Percentiles rank a stretch among this genome's conserved stretches.
These are phyloP conservation scores for Maccullochella peelii DNA, from an alignment of 2,113 vertebrate genomes.

Conservation along the genomic window DNA sequence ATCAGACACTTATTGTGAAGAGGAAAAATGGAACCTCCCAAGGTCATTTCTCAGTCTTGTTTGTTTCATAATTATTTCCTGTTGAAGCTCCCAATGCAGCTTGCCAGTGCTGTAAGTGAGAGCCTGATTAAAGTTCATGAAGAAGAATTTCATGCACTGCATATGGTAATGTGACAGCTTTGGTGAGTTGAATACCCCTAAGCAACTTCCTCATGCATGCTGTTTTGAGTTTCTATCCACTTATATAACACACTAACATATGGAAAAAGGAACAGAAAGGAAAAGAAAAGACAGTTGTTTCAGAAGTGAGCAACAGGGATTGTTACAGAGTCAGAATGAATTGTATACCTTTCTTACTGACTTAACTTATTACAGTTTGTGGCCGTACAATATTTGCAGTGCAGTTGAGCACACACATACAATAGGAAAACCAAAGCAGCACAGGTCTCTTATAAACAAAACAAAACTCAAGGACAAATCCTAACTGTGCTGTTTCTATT, in stretches of 20 bases:
- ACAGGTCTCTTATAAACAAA: not conserved
- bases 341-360: not conserved
- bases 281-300: not conserved
- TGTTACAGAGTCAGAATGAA: not conserved
- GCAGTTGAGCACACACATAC: not conserved
- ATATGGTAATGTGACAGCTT: constrained; percentile 47
- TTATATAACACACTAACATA: constrained; percentile 22
- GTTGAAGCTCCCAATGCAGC: constrained; percentile 35
- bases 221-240: constrained; percentile 37
- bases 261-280: constrained; percentile 6
- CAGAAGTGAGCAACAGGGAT: constrained; percentile 9
- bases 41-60: constrained; percentile 42
- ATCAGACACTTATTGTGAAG: constrained; percentile 33
- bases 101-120: constrained; percentile 33
- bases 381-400: not conserved
- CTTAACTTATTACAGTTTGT: not conserved
- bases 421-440: not conserved
- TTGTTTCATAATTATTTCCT: constrained; percentile 41
- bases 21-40: constrained; percentile 39
- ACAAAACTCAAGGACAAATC: not conserved
- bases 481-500: not conserved
- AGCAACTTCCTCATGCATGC: constrained; percentile 29
- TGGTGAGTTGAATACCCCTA: constrained; percentile 38
- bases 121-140: constrained; percentile 45
- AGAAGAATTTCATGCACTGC: constrained; percentile 43